Base-by-base conservation (phyloP, 2,888 invertebrate genomes). In the Busseola fusca region DNA sequence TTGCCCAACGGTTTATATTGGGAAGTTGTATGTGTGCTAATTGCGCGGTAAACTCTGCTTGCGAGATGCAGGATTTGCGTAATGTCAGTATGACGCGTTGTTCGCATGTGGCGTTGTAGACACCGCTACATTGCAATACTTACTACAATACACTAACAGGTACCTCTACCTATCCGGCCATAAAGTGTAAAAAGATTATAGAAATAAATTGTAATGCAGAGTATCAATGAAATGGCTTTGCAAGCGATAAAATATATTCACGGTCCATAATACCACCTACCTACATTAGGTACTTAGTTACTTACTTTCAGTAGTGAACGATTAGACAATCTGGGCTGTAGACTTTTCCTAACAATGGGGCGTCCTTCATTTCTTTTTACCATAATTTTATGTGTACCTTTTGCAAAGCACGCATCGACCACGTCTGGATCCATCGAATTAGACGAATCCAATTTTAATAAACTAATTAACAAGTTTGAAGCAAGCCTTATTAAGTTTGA, bases 401-500 rank as follows among this genome's bases (percentile, higher is more conserved):
- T 87, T 60, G 77, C 88, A 63, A 88, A 90, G 81, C 82, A 89
- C 87, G 93, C 95, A 21, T 68, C 64, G 27, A 91, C 94, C 74
- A 94, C 96, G 60, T 97, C 97, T 88, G 98, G 98, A 68, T 97
- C 98, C 82, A 96, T 98, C 0, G 97, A 97, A 74, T 93, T 98
- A 84, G 98, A 98, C 88, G 97, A 97, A 72, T 95, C 96, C 83
- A 97, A 97, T 45, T 98, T 98, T 91, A 96, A 98, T 86, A 98
- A 98, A 96, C 96, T 99, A 25, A 95, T 98, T 37, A 95, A 96
- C 5, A 98, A 97, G 90, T 99, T 99, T 91, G 97, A 97, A 86
- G 98, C 97, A 10, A 96, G 97, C 0, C 89, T 99, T n/a, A 97
- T 99, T 0, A 99, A 99, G 92, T 99, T 99, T 91, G 99, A 99